These are phyloP conservation scores for Sicus ferrugineus DNA, from an alignment of 2,888 invertebrate species.

Conservation along the genomic window DNA sequence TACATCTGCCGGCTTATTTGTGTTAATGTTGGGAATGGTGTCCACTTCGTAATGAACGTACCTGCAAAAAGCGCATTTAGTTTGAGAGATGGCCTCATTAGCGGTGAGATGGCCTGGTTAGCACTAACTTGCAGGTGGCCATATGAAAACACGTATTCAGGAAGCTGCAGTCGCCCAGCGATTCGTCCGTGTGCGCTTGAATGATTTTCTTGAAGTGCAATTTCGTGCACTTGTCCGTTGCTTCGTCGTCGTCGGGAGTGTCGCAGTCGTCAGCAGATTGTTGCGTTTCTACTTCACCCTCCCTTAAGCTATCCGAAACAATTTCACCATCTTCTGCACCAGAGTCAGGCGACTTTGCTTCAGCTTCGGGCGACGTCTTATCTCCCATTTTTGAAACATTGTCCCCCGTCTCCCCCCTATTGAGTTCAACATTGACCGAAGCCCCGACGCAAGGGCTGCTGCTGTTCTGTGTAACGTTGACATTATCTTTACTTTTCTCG, in stretches of 20 bases:
- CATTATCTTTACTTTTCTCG: not conserved
- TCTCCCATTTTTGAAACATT: not conserved
- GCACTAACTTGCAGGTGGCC: constrained; percentile 90
- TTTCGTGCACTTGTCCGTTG: constrained; percentile 77
- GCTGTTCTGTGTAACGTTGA: not conserved
- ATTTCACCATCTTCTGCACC: constrained; percentile 57
- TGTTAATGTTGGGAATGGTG: constrained; percentile 65
- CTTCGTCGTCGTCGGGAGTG: constrained; percentile 43
- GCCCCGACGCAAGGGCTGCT: constrained; percentile 40
- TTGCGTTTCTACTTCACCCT: constrained; percentile 45
- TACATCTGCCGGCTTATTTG: constrained; percentile 60
- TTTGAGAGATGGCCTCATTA: not conserved
- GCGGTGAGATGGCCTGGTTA: not conserved
- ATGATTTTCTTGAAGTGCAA: constrained; percentile 97
- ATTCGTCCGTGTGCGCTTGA: constrained; percentile 92
- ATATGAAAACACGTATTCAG: constrained; percentile 98
- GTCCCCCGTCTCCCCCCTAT: not conserved
- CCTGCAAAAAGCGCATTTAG: constrained; percentile 62
- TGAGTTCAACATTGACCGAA: constrained; percentile 37
- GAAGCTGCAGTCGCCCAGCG: constrained; percentile 96
- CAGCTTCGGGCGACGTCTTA: constrained; percentile 14
- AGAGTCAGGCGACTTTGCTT: constrained; percentile 42
- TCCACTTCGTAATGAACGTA: constrained; percentile 99
- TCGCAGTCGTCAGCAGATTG: constrained; percentile 44
- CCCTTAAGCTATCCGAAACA: constrained; percentile 48